A percentile compares a stretch with the other conserved stretches of the same genome.
These are phyloP conservation scores for Danionella cerebrum DNA, from an alignment of 2,113 vertebrate genomes.

Conservation along the genomic window DNA sequence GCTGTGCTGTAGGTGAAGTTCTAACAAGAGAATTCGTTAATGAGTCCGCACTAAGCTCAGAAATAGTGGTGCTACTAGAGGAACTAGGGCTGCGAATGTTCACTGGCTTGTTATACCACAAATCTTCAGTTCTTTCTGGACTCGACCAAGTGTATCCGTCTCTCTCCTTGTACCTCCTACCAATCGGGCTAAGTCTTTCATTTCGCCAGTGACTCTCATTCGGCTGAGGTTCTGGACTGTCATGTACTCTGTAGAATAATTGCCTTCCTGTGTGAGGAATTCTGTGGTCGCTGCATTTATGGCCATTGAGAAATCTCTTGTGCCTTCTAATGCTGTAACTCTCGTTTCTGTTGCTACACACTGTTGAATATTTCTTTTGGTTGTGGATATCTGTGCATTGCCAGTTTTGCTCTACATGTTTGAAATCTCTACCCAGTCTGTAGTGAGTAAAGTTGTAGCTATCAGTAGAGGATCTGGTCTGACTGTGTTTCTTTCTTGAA, in stretches of 20 bases:
- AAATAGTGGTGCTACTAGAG: conserved; percentile 57
- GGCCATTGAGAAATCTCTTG: conserved; percentile 6
- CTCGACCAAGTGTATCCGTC: conserved; percentile 34
- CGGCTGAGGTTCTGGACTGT: conserved; percentile 19
- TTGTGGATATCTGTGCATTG: conserved; percentile 48
- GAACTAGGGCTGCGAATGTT: conserved; percentile 53
- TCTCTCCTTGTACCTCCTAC: conserved; percentile 22
- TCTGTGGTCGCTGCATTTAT: conserved; percentile 16
- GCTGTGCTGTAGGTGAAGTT: background rate
- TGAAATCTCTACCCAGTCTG: conserved; percentile 26
- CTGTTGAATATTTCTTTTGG: conserved; percentile 55
- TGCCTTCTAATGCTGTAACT: conserved; percentile 16
- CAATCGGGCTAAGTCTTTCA: conserved; percentile 8
- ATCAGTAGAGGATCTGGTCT: conserved; percentile 43
- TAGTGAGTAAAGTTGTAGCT: conserved; percentile 37
- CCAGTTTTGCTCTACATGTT: conserved; percentile 44
- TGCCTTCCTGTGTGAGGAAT: conserved; percentile 10
- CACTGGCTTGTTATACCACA: conserved; percentile 40
- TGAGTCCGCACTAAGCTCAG: conserved; percentile 62
- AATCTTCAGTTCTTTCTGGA: conserved; percentile 21
- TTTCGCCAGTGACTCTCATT: conserved; percentile 20
- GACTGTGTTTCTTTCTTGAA: conserved; percentile 45
- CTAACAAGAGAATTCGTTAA: conserved; percentile 30
- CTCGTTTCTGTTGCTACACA: conserved; percentile 37
- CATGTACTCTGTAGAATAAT: conserved; percentile 31